A percentile compares a stretch with the other conserved stretches of the same genome.
Conservation (phyloP, 2,888 invertebrate species). For the Nymphalis urticae region DNA sequence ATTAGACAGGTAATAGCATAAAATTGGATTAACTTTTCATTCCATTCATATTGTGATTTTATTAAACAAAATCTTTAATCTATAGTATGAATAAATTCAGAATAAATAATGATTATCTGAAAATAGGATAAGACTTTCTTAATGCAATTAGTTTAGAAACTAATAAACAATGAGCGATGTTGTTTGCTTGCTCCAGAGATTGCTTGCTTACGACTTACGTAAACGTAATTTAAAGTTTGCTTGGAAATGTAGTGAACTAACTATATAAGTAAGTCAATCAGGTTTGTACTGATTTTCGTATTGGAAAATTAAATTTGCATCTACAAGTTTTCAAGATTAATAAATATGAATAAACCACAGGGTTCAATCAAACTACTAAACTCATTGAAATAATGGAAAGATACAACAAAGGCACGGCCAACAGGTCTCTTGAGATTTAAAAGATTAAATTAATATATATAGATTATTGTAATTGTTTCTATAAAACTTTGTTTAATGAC, state of each 20-base stretch:
- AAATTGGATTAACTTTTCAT: no score
- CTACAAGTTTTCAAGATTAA: constrained; percentile 36
- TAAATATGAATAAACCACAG: neutral
- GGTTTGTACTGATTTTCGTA: constrained; percentile 41
- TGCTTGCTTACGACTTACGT: constrained; percentile 39
- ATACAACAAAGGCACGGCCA: no score
- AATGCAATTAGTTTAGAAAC: constrained; percentile 33
- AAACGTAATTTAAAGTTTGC: constrained; percentile 37
- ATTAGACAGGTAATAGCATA: no score
- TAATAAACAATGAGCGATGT: constrained; percentile 37
- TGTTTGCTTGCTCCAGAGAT: constrained; percentile 38
- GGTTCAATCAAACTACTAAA: no score
- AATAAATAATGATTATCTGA: constrained; percentile 27
- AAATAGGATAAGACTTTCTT: constrained; percentile 25
- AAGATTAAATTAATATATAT: neutral
- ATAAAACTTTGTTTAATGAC: constrained; percentile 18
- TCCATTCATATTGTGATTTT: no score
- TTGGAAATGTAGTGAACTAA: constrained; percentile 37
- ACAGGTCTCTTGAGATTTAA: no score
- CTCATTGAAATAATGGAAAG: no score
- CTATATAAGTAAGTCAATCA: constrained; percentile 31
- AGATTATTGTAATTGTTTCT: neutral
- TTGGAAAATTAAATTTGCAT: constrained; percentile 48
- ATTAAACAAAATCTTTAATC: no score
- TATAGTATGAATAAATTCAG: neutral